phyloP scores from a whole-genome alignment of 1,140 invertebrate species.

The Meteorus sp. region DNA sequence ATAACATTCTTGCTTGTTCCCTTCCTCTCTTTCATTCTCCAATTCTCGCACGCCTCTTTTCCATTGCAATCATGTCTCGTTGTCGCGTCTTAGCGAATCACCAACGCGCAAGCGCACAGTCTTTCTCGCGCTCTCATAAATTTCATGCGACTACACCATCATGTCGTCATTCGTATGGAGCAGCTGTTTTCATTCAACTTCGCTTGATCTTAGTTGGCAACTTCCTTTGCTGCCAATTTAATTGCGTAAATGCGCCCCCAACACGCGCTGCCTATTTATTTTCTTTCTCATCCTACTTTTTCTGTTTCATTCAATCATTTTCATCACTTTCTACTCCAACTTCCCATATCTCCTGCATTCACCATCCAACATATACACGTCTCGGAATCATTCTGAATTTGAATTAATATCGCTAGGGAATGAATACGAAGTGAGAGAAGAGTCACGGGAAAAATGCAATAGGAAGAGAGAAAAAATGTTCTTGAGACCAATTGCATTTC shows the following conservation, averaged over 20 bases:
- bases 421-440: no score
- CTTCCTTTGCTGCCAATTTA: slow-evolving; percentile 45
- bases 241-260: slow-evolving; percentile 29
- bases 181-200: slow-evolving; percentile 56
- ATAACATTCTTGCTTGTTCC: slow-evolving; percentile 32
- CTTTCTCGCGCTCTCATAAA: no score
- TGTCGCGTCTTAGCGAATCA: no score
- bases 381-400: no score
- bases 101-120: no score
- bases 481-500: no score
- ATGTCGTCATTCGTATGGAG: slow-evolving; percentile 44
- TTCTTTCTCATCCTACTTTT: not conserved
- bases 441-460: no score
- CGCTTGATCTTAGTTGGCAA: slow-evolving; percentile 47
- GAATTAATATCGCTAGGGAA: no score
- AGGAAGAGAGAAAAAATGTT: no score
- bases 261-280: slow-evolving; percentile 12
- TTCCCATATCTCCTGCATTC: not conserved
- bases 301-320: not conserved
- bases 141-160: no score
- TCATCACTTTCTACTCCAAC: not conserved
- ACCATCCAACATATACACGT: no score
- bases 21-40: not conserved
- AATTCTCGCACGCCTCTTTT: not conserved
- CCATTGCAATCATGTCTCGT: no score